Evolutionary conservation across 2,797 vertebrate species (phyloP), one percentile per base, ranked within the genome.

Genomic region (Lagorchestes hirsutus): DNA sequence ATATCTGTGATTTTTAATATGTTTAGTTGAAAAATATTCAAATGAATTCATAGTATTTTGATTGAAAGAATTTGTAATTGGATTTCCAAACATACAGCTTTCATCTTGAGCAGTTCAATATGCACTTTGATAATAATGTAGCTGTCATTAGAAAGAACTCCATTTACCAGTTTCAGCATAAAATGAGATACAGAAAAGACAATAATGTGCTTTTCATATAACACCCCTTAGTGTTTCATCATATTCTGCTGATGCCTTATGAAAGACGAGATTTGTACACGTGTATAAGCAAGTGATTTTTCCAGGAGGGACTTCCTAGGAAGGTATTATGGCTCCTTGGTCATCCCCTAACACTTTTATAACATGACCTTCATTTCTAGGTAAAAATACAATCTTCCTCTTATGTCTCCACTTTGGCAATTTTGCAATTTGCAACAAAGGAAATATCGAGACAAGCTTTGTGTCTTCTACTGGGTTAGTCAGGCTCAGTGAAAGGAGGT

Each of bases 21-120:
- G 98, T 99, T 98, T 98, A 99, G 99, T 98, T 99, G 95, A 98
- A 97, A 99, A 99, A 99, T 99, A 99, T 99, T 99, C 98, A 99
- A 99, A 99, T 99, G 99, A 98, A 98, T 99, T 98, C 98, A 99
- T 99, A 99, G 99, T 99, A 98, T 97, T 98, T 98, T 99, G 99
- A 99, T 99, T 99, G 99, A 99, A 99, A 98, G 99, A 99, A 99
- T 99, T 99, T 99, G 99, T 99, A 99, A 99, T 99, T 99, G 99
- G 98, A 99, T 99, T 99, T 99, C 99, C 99, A 99, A 98, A 98
- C 99, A 99, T 98, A 97, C 98, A 99, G 99, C 99, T 99, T 99
- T 98, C 99, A 98, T 99, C 99, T 99, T 98, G 98, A 98, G 98
- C 98, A 98, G 98, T 98, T 98, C 98, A 99, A 98, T 98, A 99